Base-by-base conservation (phyloP, 2,113 vertebrate genomes). In the Grus americana region DNA sequence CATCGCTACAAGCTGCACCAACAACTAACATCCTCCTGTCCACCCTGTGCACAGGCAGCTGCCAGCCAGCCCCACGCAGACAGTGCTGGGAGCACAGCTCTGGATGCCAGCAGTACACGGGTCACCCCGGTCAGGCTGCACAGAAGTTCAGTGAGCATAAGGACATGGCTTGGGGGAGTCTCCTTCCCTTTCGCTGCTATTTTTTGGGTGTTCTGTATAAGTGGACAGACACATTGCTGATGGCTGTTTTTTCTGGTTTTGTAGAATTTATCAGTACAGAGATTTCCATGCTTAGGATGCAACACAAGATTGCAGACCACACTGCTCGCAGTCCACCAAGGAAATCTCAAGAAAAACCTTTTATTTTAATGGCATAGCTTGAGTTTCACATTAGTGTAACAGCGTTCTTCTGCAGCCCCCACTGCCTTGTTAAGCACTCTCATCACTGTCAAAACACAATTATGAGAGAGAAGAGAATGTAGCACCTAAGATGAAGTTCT, bases 1-100 rank as follows among this genome's bases (percentile, higher is more conserved):
- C 40, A 57, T 14, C 1, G 1, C 58, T 58, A 21, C 5, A 17
- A 58, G 42, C 19, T 1, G 1, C 8, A 24, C 32, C 5, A 27
- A 59, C 23, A n/a, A 5, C 7, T 20, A 52, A 2, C 2, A 0
- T 61, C 22, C 14, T 29, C 34, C 47, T 10, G 7, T 5, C 34
- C 27, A 46, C 4, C 3, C 17, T 0, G 3, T 14, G 46, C 44
- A 12, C 19, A 15, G 13, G 30, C 6, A 2, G 42, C 38, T 26
- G 15, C 18, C 59, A 38, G 47, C 38, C 81, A 54, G 67, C 46
- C 7, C 0, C 54, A 42, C 0, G 1, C 38, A 12, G 30, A 3
- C 24, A 15, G 46, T 1, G 0, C 36, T 40, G 32, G 47, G 17
- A 85, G 30, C 2, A 1, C 54, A 87, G 38, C 13, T 54, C 81